Evolutionary conservation across 2,113 vertebrate genomes (phyloP), one percentile per base, ranked within the genome.

Genomic region (Bucco capensis): DNA sequence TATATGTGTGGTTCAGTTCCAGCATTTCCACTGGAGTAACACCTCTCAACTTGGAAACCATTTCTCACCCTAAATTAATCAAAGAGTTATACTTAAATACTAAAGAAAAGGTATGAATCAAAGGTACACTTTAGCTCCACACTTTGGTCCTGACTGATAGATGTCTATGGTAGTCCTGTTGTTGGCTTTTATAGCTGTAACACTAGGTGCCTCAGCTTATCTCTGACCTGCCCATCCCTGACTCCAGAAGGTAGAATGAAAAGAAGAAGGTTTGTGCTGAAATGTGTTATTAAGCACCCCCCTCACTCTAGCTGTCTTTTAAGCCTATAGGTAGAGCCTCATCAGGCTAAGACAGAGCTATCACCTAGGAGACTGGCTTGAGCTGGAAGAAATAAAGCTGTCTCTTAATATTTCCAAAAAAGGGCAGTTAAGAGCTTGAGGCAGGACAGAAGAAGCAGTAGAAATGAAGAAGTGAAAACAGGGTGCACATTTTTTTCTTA

Each of bases 401-500:
- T 49, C 62, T 85, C 51, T 51, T 75, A 62, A 18, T 73, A 84
- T 66, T 90, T 76, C 38, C 24, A 42, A 84, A 66, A 91, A 73
- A 82, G 38, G 73, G 17, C 66, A 86, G 18, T 53, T 64, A 83
- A 65, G 53, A 89, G 21, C 74, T 92, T 24, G 42, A 83, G 77
- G 54, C 46, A 85, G 58, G 40, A 82, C 62, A 62, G 77, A 75
- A 81, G 70, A 51, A 89, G 31, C 30, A 42, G 30, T 27, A 66
- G 92, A 65, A 91, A 65, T 21, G 42, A 19, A 88, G 53, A 75
- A 61, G 35, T 57, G 49, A 86, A 93, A 95, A 72, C 62, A 72
- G 50, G 1, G 3, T 61, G 42, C 24, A 60, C 74, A 92, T 96
- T 92, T 94, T 96, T 95, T 87, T 90, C 66, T 76, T 11, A 71